These are phyloP conservation scores for Zaprionus vittiger DNA, from an alignment of 1,140 invertebrate species.

Conservation along the genomic window DNA sequence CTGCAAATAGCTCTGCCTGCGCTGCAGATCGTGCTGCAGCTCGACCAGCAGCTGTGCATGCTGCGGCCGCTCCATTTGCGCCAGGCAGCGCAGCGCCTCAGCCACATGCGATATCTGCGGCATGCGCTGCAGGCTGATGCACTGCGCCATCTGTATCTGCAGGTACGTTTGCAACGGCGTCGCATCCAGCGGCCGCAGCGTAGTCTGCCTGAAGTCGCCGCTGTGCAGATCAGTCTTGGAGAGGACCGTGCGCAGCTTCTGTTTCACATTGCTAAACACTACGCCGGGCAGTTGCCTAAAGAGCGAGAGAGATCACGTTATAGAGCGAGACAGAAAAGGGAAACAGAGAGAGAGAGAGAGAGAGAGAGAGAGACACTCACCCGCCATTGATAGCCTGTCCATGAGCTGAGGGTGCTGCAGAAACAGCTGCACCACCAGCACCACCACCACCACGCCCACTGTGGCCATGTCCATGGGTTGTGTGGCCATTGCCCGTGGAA, in stretches of 20 bases:
- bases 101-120: constrained; percentile 92
- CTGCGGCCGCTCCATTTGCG: constrained; percentile 89
- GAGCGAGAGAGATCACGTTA: constrained; percentile 11
- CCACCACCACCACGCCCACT: not conserved
- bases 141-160: constrained; percentile 93
- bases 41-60: constrained; percentile 91
- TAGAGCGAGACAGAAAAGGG: not conserved
- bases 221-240: constrained; percentile 91
- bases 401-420: constrained; percentile 16
- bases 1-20: constrained; percentile 92
- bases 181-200: constrained; percentile 58
- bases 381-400: constrained; percentile 59
- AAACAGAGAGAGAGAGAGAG: not conserved
- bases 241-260: constrained; percentile 95
- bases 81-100: constrained; percentile 92
- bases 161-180: constrained; percentile 86
- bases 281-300: constrained; percentile 50
- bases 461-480: constrained; percentile 15
- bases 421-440: not conserved
- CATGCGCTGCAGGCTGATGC: constrained; percentile 93
- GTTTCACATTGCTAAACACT: constrained; percentile 93
- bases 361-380: constrained; percentile 27
- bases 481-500: constrained; percentile 75
- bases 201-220: constrained; percentile 81
- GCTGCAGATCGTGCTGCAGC: constrained; percentile 92